These are phyloP conservation scores for Solea solea DNA, from an alignment of 2,113 vertebrate species.

Conservation along the genomic window DNA sequence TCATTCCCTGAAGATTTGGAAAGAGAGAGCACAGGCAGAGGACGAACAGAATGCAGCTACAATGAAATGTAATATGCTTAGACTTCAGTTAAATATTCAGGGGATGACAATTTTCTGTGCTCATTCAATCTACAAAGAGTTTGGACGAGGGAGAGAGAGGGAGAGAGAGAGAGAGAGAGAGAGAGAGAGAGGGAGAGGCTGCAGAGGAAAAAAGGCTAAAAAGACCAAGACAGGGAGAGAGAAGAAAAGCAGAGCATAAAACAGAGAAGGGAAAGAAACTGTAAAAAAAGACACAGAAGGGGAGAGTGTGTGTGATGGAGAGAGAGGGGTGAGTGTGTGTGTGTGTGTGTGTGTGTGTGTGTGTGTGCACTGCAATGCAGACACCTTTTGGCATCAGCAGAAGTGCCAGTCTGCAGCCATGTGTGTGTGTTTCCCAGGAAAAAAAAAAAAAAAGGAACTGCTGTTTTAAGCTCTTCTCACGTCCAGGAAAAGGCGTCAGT, in stretches of 20 bases:
- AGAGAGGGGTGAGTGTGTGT: background rate
- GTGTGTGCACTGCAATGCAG: slow-evolving; percentile 73
- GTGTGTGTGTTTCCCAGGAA: slow-evolving; percentile 35
- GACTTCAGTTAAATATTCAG: slow-evolving; percentile 37
- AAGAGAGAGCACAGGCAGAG: background rate
- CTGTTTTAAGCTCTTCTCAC: background rate
- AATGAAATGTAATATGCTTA: slow-evolving; percentile 16
- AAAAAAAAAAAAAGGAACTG: background rate
- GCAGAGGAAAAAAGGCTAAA: background rate
- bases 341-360: slow-evolving; percentile 11
- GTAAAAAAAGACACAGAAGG: background rate
- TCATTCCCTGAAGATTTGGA: slow-evolving; percentile 8
- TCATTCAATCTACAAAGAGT: slow-evolving; percentile 35
- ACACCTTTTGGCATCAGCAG: slow-evolving; percentile 65
- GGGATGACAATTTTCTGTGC: slow-evolving; percentile 6
- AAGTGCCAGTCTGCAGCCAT: slow-evolving; percentile 56
- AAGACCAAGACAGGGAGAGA: background rate
- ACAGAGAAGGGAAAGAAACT: background rate
- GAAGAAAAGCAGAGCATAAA: background rate
- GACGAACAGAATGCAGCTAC: slow-evolving; percentile 3
- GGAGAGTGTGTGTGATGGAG: background rate
- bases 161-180: background rate
- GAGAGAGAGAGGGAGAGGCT: background rate
- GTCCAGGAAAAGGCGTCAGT: background rate
- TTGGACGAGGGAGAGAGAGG: background rate